Evolutionary conservation across 2,797 vertebrate species (phyloP).

Genomic region (Xenopus petersii): DNA sequence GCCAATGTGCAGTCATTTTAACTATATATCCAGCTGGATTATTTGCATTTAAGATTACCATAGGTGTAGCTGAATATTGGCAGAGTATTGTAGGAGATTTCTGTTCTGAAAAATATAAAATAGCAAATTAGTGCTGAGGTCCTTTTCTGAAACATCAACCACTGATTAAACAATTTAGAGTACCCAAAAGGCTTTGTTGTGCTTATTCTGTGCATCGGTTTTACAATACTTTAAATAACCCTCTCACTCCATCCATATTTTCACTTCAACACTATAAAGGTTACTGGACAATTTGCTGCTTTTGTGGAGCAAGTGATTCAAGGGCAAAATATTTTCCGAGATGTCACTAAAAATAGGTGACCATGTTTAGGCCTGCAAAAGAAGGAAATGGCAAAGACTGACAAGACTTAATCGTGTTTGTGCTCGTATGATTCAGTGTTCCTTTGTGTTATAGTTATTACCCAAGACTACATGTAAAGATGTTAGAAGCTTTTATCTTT

Average conservation of each 20-base stretch:
- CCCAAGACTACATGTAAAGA: slow-evolving; percentile 32
- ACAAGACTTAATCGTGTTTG: slow-evolving; percentile 35
- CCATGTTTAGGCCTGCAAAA: slow-evolving; percentile 15
- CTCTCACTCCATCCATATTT: slow-evolving; percentile 33
- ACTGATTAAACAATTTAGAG: slow-evolving; percentile 28
- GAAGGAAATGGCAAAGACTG: slow-evolving; percentile 19
- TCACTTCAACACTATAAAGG: slow-evolving; percentile 41
- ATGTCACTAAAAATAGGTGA: slow-evolving; percentile 39
- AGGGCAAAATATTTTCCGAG: slow-evolving; percentile 13
- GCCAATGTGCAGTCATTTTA: too few species aligned
- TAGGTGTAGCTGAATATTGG: slow-evolving; percentile 10
- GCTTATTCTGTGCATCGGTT: slow-evolving; percentile 26
- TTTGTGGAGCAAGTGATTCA: slow-evolving; percentile 27
- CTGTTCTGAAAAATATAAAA: slow-evolving; percentile 37
- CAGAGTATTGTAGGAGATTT: slow-evolving; percentile 16
- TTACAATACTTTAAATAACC: slow-evolving; percentile 32
- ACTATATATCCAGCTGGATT: too few species aligned
- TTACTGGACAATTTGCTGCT: slow-evolving; percentile 37
- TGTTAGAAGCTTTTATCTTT: slow-evolving; percentile 43
- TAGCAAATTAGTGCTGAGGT: slow-evolving; percentile 27
- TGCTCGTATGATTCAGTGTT: slow-evolving; percentile 21
- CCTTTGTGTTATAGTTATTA: slow-evolving; percentile 43
- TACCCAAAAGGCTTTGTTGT: slow-evolving; percentile 30
- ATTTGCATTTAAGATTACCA: slow-evolving; percentile 16
- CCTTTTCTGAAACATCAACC: slow-evolving; percentile 19